Conservation (phyloP, 2,113 vertebrate genomes). For the Copsychus sechellarum region DNA sequence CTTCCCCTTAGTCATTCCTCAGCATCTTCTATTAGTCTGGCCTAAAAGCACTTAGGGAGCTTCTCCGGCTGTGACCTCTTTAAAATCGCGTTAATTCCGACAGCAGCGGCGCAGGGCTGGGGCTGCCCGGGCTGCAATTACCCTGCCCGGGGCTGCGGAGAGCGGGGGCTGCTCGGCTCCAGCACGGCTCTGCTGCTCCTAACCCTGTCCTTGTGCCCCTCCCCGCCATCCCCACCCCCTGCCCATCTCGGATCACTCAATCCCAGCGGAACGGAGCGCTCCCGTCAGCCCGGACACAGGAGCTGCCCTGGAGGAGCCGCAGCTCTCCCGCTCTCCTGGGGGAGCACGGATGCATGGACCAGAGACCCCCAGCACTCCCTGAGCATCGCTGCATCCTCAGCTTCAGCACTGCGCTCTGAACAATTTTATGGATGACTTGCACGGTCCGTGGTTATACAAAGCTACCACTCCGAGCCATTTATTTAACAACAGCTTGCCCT, state of each 20-base stretch:
- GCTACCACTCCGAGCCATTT: not conserved
- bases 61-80: conserved; percentile 37
- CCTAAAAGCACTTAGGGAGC: conserved; percentile 27
- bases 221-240: not conserved
- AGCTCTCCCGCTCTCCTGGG: rapidly evolving
- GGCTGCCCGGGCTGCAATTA: not conserved
- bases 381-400: not conserved
- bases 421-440: not conserved
- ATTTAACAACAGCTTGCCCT: not conserved
- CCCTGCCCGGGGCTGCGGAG: too few relatives aligned
- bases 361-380: not conserved
- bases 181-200: not conserved
- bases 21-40: conserved; percentile 43
- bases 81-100: not conserved
- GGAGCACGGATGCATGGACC: rapidly evolving
- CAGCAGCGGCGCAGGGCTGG: not conserved
- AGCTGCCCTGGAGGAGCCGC: rapidly evolving
- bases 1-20: conserved; percentile 58
- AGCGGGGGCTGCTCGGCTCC: not conserved
- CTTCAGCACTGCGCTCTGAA: rapidly evolving
- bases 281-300: rapidly evolving
- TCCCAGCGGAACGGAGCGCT: not conserved
- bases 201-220: not conserved
- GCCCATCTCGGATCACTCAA: rapidly evolving
- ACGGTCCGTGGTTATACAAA: rapidly evolving